phyloP scores from a whole-genome alignment of 2,113 vertebrate genomes.

The Antigone vipio region DNA sequence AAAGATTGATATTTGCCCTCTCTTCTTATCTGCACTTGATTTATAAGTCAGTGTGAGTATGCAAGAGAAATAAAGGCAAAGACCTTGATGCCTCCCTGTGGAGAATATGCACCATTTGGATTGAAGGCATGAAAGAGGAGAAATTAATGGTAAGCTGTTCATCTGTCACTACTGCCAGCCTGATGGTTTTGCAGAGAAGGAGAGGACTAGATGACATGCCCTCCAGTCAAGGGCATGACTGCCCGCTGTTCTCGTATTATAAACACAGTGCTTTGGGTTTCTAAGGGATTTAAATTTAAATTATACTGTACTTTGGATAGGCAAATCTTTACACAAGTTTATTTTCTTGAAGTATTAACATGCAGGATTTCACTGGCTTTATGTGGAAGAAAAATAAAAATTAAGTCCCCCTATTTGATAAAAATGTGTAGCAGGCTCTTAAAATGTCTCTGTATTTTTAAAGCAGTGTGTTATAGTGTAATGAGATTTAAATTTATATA shows the following conservation, averaged over 20 bases:
- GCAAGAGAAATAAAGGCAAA: constrained; percentile 82
- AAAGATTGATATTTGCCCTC: constrained; percentile 77
- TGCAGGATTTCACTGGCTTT: constrained; percentile 60
- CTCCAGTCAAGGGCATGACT: constrained; percentile 84
- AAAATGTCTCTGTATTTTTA: constrained; percentile 56
- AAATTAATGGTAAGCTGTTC: constrained; percentile 87
- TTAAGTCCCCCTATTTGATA: constrained; percentile 58
- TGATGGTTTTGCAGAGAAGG: constrained; percentile 77
- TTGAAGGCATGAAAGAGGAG: constrained; percentile 82
- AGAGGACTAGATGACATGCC: constrained; percentile 78
- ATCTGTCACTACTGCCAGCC: constrained; percentile 86
- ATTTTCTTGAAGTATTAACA: constrained; percentile 70
- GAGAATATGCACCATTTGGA: constrained; percentile 81
- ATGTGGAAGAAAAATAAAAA: constrained; percentile 53
- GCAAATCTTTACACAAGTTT: constrained; percentile 74
- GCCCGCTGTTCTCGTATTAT: constrained; percentile 77
- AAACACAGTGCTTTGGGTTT: constrained; percentile 72
- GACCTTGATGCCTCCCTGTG: constrained; percentile 80
- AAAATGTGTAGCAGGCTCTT: constrained; percentile 58
- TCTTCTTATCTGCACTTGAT: constrained; percentile 81
- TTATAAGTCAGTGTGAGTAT: constrained; percentile 80
- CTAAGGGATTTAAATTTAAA: constrained; percentile 77
- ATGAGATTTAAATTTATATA: constrained; percentile 68
- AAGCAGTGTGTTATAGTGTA: constrained; percentile 58
- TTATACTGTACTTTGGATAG: constrained; percentile 66